phyloP scores from a whole-genome alignment of 2,888 invertebrate genomes.

The Sinodicranocentrus sp. region DNA sequence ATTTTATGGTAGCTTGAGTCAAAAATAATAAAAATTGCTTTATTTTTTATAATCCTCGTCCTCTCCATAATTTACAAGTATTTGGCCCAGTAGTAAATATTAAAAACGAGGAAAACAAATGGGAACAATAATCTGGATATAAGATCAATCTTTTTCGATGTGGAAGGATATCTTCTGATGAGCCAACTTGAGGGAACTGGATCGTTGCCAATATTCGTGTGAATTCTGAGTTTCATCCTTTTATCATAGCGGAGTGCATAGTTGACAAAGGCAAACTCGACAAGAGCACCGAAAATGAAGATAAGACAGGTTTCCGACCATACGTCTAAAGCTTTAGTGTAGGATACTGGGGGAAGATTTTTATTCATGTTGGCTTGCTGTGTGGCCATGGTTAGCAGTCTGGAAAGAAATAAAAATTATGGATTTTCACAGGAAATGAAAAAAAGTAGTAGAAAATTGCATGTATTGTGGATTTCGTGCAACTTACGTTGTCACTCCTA shows the following conservation, averaged over 20 bases:
- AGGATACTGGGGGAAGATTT: conserved; percentile 80
- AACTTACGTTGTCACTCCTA: conserved; percentile 79
- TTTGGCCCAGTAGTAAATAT: conserved; percentile 78
- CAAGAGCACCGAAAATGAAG: conserved; percentile 81
- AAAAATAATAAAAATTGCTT: too few relatives aligned
- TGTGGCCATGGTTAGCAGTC: conserved; percentile 68
- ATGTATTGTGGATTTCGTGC: too few relatives aligned
- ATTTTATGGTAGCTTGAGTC: too few relatives aligned
- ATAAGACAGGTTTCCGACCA: conserved; percentile 80
- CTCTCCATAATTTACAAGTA: too few relatives aligned
- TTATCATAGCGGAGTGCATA: conserved; percentile 78
- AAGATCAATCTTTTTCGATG: conserved; percentile 80
- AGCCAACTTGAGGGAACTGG: conserved; percentile 72
- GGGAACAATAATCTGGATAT: conserved; percentile 79
- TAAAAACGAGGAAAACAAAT: conserved; percentile 78
- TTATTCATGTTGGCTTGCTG: conserved; percentile 65
- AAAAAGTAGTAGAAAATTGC: too few relatives aligned
- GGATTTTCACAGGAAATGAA: too few relatives aligned
- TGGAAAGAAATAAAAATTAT: not conserved
- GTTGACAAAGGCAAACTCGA: conserved; percentile 81
- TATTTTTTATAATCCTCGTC: too few relatives aligned
- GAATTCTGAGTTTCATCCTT: conserved; percentile 40
- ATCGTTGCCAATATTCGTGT: conserved; percentile 51
- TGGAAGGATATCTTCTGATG: conserved; percentile 78
- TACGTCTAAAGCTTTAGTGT: conserved; percentile 81